Evolutionary conservation across 1,140 invertebrate species (phyloP), one percentile per base, ranked within the genome.

Genomic region (Hylyphantes graminicola): DNA sequence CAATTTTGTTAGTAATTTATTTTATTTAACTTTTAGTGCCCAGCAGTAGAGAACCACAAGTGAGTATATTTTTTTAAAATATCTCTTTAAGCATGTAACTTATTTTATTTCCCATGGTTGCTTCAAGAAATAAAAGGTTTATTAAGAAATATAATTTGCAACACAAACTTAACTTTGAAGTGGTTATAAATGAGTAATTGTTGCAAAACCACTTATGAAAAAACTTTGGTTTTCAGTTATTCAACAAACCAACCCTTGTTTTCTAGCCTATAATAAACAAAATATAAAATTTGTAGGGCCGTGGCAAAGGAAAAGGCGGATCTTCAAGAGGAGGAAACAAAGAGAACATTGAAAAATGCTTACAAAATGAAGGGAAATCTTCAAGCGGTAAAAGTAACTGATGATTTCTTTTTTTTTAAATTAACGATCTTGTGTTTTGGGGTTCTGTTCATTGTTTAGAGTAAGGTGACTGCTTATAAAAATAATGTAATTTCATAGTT

Each of bases 271-370:
- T 35, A 35, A 35, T 35, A 35, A 35, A 35, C 5, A 35, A 63
- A n/a, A 15, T 13, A 19, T 80, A 21, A 19, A 10, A 48, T 76
- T 59, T 17, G 50, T 68, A 85, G 85, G 63, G n/a, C 21, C 70
- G 85, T 54, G 15, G 51, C 0, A 85, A 85, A 64, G 73, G 61
- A 9, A 85, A 85, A 81, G 55, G 19, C 10, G 13, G 55, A 13
- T 61, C 65, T 35, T 35, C 35, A 9, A 65, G 55, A 51, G 57
- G 75, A 72, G 64, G 84, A 51, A 85, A 85, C 48, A 85, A 85
- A 70, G 85, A 85, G 68, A 85, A 85, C 35, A 82, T 85, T 51
- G 78, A 85, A 61, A 85, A 85, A 68, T 76, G 63, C 17, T 50
- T 68, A 12, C 67, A 74, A 63, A 65, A 61, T 59, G 78, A 81